These are phyloP conservation scores for Callocephalon fimbriatum DNA, from an alignment of 2,113 vertebrate species.

Conservation along the genomic window DNA sequence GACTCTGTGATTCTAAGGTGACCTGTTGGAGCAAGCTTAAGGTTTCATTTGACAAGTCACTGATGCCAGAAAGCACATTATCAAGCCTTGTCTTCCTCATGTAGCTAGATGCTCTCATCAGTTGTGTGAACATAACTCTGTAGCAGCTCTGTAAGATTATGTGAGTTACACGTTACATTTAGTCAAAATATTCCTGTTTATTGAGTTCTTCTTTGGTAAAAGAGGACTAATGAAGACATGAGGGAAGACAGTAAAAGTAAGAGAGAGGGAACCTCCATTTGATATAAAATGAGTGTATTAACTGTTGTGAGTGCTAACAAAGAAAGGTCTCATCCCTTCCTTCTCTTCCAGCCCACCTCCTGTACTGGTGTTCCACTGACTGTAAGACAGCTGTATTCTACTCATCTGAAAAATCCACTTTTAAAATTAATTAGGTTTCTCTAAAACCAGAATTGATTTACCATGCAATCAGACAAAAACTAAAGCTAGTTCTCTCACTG, in stretches of 20 bases:
- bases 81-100: neutral
- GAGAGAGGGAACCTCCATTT: fast-evolving
- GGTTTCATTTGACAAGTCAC: neutral
- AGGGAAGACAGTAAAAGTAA: neutral
- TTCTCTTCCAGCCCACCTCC: neutral
- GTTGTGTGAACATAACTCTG: neutral
- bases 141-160: fast-evolving
- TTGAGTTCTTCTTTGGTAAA: neutral
- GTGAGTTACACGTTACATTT: neutral
- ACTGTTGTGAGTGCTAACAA: neutral
- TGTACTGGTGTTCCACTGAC: neutral
- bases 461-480: neutral
- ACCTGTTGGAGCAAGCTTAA: neutral
- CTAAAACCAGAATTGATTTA: neutral
- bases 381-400: neutral
- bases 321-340: neutral
- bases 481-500: neutral
- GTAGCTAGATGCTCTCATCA: neutral
- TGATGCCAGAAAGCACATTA: neutral
- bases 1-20: neutral
- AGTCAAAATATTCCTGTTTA: neutral
- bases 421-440: neutral
- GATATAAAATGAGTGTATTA: neutral
- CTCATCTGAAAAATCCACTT: neutral
- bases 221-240: neutral